A percentile compares a stretch with the other conserved stretches of the same genome.
phyloP scores from a whole-genome alignment of 2,113 vertebrate species.

The Cettia cetti region DNA sequence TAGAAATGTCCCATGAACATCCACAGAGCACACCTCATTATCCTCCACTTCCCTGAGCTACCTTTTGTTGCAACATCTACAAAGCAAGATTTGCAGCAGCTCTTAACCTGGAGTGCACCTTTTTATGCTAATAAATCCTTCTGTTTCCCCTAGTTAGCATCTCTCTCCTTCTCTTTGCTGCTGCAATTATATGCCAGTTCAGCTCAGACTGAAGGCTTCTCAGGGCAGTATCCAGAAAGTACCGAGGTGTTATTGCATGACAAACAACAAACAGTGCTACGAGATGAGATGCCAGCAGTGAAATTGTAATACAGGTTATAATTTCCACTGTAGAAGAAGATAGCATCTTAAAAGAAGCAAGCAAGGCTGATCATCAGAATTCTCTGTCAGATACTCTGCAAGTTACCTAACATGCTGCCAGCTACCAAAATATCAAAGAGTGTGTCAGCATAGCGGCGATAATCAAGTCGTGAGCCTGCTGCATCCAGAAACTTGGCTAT shows the following conservation, averaged over 20 bases:
- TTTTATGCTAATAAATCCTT: not conserved
- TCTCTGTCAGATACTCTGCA: not conserved
- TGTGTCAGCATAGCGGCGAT: slow-evolving; percentile 93
- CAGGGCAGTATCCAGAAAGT: not conserved
- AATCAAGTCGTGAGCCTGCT: slow-evolving; percentile 87
- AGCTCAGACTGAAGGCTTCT: not conserved
- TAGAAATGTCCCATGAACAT: not conserved
- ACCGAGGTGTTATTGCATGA: not conserved
- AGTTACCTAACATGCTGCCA: slow-evolving; percentile 91
- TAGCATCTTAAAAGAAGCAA: not conserved
- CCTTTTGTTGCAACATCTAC: not conserved
- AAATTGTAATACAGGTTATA: not conserved
- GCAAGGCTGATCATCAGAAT: not conserved
- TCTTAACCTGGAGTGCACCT: not conserved
- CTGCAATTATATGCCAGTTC: not conserved
- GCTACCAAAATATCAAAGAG: slow-evolving; percentile 93
- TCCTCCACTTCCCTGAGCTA: not conserved
- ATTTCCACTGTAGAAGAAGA: not conserved
- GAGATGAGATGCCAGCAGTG: not conserved
- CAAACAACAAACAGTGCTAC: not conserved
- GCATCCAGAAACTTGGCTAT: slow-evolving; percentile 90
- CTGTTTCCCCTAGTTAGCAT: not conserved
- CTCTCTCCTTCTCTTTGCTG: not conserved
- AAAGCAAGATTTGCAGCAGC: not conserved
- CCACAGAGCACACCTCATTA: not conserved